Evolutionary conservation across 2,888 invertebrate species (phyloP).

Genomic region (Patella depressa): DNA sequence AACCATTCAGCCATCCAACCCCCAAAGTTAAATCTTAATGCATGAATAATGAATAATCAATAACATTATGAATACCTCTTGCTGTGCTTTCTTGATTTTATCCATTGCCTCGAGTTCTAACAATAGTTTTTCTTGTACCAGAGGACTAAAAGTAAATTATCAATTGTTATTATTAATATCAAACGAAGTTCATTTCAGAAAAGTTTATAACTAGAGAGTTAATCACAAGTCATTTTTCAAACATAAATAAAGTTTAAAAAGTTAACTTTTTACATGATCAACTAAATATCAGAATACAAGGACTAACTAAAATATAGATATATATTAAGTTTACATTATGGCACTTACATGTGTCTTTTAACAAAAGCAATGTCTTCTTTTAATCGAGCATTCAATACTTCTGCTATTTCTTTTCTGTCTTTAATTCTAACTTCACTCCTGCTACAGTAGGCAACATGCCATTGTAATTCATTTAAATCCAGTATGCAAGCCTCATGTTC

Average conservation of each 20-base stretch:
- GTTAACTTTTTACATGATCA: neutral
- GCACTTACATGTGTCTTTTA: constrained; percentile 64
- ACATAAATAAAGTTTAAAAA: neutral
- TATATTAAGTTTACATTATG: too few relatives aligned
- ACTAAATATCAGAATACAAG: too few relatives aligned
- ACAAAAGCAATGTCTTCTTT: constrained; percentile 68
- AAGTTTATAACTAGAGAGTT: neutral
- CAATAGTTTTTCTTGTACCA: constrained; percentile 68
- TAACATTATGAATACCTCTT: constrained; percentile 55
- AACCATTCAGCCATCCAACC: too few relatives aligned
- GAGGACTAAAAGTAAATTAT: constrained; percentile 55
- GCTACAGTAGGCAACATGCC: constrained; percentile 66
- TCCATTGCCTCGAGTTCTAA: constrained; percentile 68
- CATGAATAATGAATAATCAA: too few relatives aligned
- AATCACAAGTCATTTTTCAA: too few relatives aligned
- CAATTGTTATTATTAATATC: neutral
- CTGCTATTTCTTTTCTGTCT: constrained; percentile 57
- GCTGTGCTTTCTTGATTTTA: constrained; percentile 66
- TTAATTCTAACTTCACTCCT: constrained; percentile 57
- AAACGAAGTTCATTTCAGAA: constrained; percentile 1
- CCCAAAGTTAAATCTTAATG: too few relatives aligned
- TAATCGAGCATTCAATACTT: constrained; percentile 61
- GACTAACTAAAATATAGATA: too few relatives aligned
- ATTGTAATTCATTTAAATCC: constrained; percentile 68
- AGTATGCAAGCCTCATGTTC: constrained; percentile 69